Percentiles rank a stretch among this genome's conserved stretches.
Conservation (phyloP, 2,113 vertebrate genomes). For the Aleadryas rufinucha region DNA sequence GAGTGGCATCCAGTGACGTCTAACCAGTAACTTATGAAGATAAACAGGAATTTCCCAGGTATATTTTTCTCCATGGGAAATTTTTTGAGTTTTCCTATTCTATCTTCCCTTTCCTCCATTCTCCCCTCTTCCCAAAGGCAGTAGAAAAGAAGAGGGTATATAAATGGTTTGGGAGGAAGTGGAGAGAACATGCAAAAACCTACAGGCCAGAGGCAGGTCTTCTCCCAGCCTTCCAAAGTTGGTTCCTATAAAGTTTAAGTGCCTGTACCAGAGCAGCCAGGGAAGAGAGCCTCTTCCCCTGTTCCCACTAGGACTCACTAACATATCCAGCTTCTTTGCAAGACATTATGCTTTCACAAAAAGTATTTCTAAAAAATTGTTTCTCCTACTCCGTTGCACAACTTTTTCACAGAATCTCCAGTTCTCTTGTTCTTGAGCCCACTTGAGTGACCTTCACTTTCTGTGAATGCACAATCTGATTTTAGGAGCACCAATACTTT, state of each 20-base stretch:
- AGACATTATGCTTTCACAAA: not conserved
- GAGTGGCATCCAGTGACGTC: not conserved
- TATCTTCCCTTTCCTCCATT: not conserved
- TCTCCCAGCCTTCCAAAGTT: not conserved
- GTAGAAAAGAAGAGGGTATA: not conserved
- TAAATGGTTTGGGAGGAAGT: not conserved
- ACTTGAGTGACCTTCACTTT: not conserved
- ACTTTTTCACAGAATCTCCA: not conserved
- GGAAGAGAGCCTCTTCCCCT: not conserved
- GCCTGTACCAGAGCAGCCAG: not conserved
- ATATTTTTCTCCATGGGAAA: not conserved
- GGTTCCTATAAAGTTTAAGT: not conserved
- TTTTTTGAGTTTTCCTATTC: not conserved
- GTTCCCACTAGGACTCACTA: not conserved
- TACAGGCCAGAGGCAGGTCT: fast-evolving
- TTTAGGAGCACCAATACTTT: not conserved
- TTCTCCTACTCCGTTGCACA: not conserved
- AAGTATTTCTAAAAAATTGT: not conserved
- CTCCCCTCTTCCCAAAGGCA: not conserved
- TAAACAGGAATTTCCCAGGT: not conserved
- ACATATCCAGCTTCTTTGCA: not conserved
- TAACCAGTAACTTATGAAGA: not conserved
- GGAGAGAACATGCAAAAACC: not conserved
- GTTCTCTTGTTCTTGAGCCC: not conserved
- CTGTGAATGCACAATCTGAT: not conserved